phyloP scores from a whole-genome alignment of 2,113 vertebrate species.

The Syngnathoides biaculeatus region DNA sequence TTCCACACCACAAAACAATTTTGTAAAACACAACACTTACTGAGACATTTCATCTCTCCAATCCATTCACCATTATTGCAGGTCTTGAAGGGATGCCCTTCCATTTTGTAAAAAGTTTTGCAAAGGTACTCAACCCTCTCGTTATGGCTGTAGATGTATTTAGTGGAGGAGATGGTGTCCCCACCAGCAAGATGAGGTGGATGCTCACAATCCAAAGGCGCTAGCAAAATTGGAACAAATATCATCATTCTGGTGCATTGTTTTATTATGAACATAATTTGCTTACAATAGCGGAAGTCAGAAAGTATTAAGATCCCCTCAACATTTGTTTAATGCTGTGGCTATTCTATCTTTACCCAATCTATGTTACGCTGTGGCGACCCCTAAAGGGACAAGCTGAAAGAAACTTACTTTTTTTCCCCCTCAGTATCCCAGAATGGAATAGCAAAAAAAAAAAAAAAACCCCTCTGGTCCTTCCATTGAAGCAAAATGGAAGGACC shows the following conservation, averaged over 20 bases:
- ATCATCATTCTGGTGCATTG: background rate
- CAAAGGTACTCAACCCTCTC: slow-evolving; percentile 26
- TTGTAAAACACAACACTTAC: slow-evolving; percentile 37
- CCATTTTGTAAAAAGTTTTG: background rate
- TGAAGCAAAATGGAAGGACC: no score
- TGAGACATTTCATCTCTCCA: slow-evolving; percentile 39
- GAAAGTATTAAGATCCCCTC: background rate
- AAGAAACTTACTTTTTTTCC: no score
- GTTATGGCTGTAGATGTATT: rapidly evolving
- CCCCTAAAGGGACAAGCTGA: no score
- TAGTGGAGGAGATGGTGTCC: rapidly evolving
- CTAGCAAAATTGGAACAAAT: slow-evolving; percentile 7
- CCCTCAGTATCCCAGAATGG: no score
- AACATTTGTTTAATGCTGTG: background rate
- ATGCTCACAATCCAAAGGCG: background rate
- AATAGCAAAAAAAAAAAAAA: no score
- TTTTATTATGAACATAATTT: background rate
- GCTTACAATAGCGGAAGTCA: background rate
- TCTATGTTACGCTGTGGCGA: no score
- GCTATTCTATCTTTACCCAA: no score
- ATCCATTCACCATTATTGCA: slow-evolving; percentile 43
- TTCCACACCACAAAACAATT: background rate
- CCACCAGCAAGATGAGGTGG: slow-evolving; percentile 11
- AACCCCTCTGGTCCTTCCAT: no score
- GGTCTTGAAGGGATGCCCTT: background rate